phyloP scores from a whole-genome alignment of 2,113 vertebrate genomes.

The Baryphthengus martii region DNA sequence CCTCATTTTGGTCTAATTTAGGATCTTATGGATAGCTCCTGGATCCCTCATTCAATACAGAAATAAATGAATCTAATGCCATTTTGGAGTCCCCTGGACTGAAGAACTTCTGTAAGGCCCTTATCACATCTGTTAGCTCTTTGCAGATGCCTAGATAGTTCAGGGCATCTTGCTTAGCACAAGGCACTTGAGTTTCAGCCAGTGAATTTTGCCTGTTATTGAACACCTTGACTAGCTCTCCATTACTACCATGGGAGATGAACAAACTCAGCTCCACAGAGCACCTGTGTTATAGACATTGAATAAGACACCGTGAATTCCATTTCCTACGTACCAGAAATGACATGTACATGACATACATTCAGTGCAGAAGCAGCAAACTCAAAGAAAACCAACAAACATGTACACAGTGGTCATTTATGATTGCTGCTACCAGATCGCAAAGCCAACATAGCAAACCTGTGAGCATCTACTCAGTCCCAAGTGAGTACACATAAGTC shows the following conservation, averaged over 20 bases:
- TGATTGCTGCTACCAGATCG: not conserved
- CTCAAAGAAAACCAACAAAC: not conserved
- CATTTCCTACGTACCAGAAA: not conserved
- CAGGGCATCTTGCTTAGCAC: not conserved
- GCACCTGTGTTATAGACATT: not conserved
- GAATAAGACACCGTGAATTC: not conserved
- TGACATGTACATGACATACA: slow-evolving; percentile 9
- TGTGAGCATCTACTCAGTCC: not conserved
- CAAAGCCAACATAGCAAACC: not conserved
- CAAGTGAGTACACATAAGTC: not conserved
- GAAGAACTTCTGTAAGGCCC: not conserved
- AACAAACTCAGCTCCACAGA: not conserved
- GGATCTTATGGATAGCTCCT: not conserved
- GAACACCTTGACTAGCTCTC: not conserved
- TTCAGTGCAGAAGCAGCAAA: slow-evolving; percentile 18
- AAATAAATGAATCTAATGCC: not conserved
- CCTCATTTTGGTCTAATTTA: not conserved
- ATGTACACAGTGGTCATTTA: not conserved
- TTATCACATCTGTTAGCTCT: not conserved
- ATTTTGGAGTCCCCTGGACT: not conserved
- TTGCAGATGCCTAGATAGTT: not conserved
- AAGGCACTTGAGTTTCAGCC: not conserved
- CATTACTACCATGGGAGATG: not conserved
- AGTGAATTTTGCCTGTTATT: not conserved
- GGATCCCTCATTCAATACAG: not conserved